A percentile compares a stretch with the other conserved stretches of the same genome.
Evolutionary conservation across 2,113 vertebrate genomes (phyloP).

Genomic region (Macrotus californicus): DNA sequence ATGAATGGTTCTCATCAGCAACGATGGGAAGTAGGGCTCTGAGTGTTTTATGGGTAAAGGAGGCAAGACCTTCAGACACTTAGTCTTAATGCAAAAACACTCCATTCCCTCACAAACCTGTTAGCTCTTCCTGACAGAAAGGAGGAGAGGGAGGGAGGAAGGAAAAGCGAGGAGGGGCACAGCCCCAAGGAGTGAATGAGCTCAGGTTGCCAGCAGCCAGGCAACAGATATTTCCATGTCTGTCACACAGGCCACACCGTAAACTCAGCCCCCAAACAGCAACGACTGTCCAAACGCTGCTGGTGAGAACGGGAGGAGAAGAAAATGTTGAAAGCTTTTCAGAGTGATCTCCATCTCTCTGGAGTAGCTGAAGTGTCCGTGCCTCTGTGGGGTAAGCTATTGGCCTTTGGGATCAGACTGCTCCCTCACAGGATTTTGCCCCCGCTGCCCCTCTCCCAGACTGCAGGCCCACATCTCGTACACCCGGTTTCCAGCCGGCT

Average conservation of each 20-base stretch:
- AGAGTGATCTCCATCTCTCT: background rate
- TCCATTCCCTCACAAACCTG: background rate
- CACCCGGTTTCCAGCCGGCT: background rate
- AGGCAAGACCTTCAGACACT: background rate
- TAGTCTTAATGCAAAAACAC: background rate
- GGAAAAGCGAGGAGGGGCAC: background rate
- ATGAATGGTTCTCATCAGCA: constrained; percentile 24
- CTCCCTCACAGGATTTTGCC: background rate
- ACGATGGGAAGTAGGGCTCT: background rate
- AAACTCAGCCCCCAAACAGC: background rate
- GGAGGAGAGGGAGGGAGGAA: no score
- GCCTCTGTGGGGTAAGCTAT: background rate
- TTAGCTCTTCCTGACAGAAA: background rate
- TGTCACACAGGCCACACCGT: rapidly evolving
- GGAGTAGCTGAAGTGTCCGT: background rate
- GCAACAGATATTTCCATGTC: background rate
- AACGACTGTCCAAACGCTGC: background rate
- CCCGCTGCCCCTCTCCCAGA: background rate
- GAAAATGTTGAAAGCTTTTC: background rate
- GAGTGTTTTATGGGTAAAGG: background rate
- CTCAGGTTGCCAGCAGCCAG: no score
- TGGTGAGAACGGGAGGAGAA: background rate
- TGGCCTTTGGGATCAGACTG: background rate
- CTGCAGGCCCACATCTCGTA: background rate
- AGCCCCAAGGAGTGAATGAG: background rate